Conservation (phyloP, 2,888 invertebrate species). For the Rhimphoctona megacephalus region DNA sequence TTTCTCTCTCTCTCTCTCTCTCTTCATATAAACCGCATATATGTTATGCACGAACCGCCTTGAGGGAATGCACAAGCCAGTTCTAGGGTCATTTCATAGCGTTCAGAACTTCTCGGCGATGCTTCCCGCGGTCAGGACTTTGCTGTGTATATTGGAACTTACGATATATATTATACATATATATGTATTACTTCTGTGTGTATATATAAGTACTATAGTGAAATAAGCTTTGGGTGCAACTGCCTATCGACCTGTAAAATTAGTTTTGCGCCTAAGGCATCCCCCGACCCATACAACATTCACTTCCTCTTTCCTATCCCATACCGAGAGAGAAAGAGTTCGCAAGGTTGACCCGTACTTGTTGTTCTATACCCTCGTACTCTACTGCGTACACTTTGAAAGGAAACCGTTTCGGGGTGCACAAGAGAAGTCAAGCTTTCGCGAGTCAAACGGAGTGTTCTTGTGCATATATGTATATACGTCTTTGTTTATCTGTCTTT, state of each 20-base stretch:
- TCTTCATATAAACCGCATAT: slow-evolving; percentile 6
- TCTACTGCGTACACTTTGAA: slow-evolving; percentile 54
- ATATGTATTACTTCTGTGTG: background rate
- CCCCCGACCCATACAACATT: slow-evolving; percentile 41
- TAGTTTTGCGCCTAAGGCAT: slow-evolving; percentile 70
- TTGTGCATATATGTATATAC: background rate
- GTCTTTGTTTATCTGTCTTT: slow-evolving; percentile 1
- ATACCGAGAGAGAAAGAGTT: slow-evolving; percentile 58
- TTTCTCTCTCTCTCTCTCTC: slow-evolving; percentile 5
- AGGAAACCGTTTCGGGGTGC: slow-evolving; percentile 26
- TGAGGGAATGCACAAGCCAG: slow-evolving; percentile 63
- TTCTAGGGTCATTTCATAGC: slow-evolving; percentile 55
- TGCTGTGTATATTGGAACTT: slow-evolving; percentile 34
- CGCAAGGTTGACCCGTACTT: slow-evolving; percentile 61
- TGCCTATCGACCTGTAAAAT: slow-evolving; percentile 73
- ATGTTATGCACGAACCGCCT: slow-evolving; percentile 59
- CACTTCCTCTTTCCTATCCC: slow-evolving; percentile 44
- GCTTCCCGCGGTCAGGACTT: slow-evolving; percentile 53
- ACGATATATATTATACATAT: background rate
- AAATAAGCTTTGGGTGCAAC: slow-evolving; percentile 64
- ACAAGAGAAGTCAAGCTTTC: slow-evolving; percentile 46
- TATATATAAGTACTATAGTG: slow-evolving; percentile 40
- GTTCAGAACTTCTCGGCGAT: slow-evolving; percentile 48
- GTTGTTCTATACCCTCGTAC: slow-evolving; percentile 32
- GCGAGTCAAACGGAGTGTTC: slow-evolving; percentile 54